Base-by-base conservation (phyloP, 2,113 vertebrate species). In the Pelusios castaneus region DNA sequence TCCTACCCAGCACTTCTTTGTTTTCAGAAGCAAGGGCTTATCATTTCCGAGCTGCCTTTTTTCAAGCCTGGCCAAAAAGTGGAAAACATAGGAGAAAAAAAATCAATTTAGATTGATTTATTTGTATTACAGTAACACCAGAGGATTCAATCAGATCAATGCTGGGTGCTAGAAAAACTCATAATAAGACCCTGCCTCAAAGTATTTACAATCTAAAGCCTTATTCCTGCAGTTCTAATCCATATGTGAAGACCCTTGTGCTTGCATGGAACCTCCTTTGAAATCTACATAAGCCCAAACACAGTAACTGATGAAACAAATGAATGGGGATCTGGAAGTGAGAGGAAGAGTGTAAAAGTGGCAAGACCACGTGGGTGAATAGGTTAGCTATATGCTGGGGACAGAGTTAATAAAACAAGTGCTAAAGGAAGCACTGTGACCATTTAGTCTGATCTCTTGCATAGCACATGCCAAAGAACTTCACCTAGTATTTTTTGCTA, bases 41-140 rank as follows among this genome's bases (percentile, higher is more conserved):
- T 90, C 91, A 85, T 14, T 86, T 87, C 45, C 41, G 6, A 58
- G 45, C 83, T 86, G n/a, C 2, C 34, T 88, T 95, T 91, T 89
- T 31, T 92, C 22, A 55, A 76, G 79, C 29, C 84, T 95, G 75
- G 25, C 76, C 94, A 0, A 1, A 80, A 52, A 90, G 49, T 91
- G 87, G 89, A 67, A 47, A 45, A 13, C 10, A 80, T 55, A 82
- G 34, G 43, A 87, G 12, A 49, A 90, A 47, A 41, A 45, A 17
- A 56, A 76, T n/a, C 3, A 77, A 6, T 63, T 84, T 9, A 79
- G 25, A 2, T 27, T 29, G 87, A 63, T 85, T 63, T 70, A 4
- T 31, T 88, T 2, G 31, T 27, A 73, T 90, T 82, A 24, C 7
- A 31, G 0, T 54, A 86, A 80, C 4, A 19, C 47, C 85, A 19